Evolutionary conservation across 1,140 invertebrate species (phyloP), one percentile per base, ranked within the genome.

Genomic region (Nasonia longicornis): DNA sequence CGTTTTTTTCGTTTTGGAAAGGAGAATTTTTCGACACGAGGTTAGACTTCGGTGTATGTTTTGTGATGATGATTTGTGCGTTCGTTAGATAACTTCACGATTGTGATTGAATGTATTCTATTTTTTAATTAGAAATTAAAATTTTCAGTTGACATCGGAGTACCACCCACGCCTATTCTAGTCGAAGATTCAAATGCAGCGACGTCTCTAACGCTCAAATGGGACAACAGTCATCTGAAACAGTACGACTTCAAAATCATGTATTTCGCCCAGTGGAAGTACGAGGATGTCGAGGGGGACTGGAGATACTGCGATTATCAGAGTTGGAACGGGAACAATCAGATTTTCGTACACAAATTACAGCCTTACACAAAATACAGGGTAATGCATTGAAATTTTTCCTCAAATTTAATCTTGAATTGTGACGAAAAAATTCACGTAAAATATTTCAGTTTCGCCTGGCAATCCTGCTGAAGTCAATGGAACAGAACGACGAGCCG

Each of bases 321-420:
- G 84, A 93, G 92, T 69, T 95, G 94, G 91, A 92, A 92, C 20
- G 87, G 91, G 22, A 91, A 94, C 66, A 93, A 94, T 82, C 93
- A 93, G 12, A 93, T 95, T n/a, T 89, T 93, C 16, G 93, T 98
- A 0, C 92, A 95, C 70, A 93, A 95, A 83, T 92, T 98, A 8
- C 93, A 95, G 72, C 96, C 97, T 0, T 98, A 96, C 87, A 96
- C 96, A 0, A 97, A 96, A 87, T 98, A 98, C 87, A 93, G 94
- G 91, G 96, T 97, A 92, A 64, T 42, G 8, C 35, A 52, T 14
- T 16, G 14, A 52, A 52, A 20, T 1, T 52, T 52, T 0, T 20
- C 14, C 11, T 10, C 48, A 16, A 16, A 52, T 11, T 52, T 52
- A 11, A 48, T 48, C 10, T 48, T 8, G 0, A 58, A n/a, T 58